These are phyloP conservation scores for Hassar affinis DNA, from an alignment of 2,113 vertebrate species.

Conservation along the genomic window DNA sequence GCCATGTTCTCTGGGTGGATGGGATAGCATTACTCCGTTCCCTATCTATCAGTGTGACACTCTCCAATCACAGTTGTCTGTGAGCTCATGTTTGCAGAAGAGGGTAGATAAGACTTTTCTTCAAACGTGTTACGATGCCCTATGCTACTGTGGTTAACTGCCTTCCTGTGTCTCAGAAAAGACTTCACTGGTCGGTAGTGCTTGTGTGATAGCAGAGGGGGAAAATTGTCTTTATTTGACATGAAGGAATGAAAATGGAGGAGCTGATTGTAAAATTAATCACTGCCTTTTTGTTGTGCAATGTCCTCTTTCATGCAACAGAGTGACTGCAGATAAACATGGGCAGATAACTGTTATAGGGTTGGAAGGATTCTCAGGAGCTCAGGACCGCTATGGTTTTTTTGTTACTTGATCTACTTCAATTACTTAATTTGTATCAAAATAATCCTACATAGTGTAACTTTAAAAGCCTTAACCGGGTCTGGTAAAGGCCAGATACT, in stretches of 20 bases:
- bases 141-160: neutral
- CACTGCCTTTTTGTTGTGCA: neutral
- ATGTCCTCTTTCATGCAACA: neutral
- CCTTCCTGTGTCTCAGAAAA: neutral
- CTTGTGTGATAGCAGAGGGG: neutral
- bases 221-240: neutral
- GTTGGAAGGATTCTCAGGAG: neutral
- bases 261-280: neutral
- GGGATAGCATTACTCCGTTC: neutral
- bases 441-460: neutral
- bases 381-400: neutral
- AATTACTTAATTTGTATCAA: neutral
- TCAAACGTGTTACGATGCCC: neutral
- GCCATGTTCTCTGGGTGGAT: neutral
- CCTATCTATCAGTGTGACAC: neutral
- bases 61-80: neutral
- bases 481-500: neutral
- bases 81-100: neutral
- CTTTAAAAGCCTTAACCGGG: neutral
- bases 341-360: neutral
- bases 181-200: neutral
- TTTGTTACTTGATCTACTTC: neutral
- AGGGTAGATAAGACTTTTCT: neutral
- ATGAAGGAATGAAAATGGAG: neutral
- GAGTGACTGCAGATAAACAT: neutral